Percentiles rank a stretch among this genome's conserved stretches.
phyloP scores from a whole-genome alignment of 2,113 vertebrate genomes.

The Salvelinus namaycush region DNA sequence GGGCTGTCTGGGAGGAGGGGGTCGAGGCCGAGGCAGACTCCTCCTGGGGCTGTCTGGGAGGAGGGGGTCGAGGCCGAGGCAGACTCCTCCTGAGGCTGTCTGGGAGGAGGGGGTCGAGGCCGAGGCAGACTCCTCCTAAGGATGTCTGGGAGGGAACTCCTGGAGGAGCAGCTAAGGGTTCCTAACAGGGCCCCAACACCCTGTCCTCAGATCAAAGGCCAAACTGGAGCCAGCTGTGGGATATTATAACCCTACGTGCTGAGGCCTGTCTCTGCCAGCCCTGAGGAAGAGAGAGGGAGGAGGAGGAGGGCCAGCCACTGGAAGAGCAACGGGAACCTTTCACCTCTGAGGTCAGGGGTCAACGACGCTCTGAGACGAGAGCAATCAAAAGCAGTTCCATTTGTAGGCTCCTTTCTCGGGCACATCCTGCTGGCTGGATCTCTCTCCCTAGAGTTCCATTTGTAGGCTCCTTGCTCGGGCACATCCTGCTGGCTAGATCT shows the following conservation, averaged over 20 bases:
- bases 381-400: slow-evolving; percentile 72
- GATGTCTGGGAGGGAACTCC: background rate
- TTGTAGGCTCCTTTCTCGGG: too few species aligned
- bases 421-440: background rate
- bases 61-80: too few species aligned
- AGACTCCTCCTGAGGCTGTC: too few species aligned
- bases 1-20: too few species aligned
- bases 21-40: too few species aligned
- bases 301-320: too few species aligned
- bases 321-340: slow-evolving; percentile 42
- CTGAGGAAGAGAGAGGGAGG: slow-evolving; percentile 35
- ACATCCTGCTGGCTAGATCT: slow-evolving; percentile 42
- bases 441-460: slow-evolving; percentile 35
- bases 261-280: slow-evolving; percentile 43
- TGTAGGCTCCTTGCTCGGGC: slow-evolving; percentile 54
- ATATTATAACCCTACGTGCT: slow-evolving; percentile 65
- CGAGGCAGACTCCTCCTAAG: too few species aligned
- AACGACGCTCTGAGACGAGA: slow-evolving; percentile 45
- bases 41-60: too few species aligned
- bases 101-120: too few species aligned
- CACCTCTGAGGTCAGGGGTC: slow-evolving; percentile 70
- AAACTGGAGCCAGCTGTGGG: slow-evolving; percentile 66
- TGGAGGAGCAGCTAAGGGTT: background rate
- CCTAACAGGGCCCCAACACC: slow-evolving; percentile 23
- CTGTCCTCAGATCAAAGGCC: slow-evolving; percentile 64